Percentiles rank a stretch among this genome's conserved stretches.
These are phyloP conservation scores for Tanytarsus gracilentus DNA, from an alignment of 2,888 invertebrate genomes.

Conservation along the genomic window DNA sequence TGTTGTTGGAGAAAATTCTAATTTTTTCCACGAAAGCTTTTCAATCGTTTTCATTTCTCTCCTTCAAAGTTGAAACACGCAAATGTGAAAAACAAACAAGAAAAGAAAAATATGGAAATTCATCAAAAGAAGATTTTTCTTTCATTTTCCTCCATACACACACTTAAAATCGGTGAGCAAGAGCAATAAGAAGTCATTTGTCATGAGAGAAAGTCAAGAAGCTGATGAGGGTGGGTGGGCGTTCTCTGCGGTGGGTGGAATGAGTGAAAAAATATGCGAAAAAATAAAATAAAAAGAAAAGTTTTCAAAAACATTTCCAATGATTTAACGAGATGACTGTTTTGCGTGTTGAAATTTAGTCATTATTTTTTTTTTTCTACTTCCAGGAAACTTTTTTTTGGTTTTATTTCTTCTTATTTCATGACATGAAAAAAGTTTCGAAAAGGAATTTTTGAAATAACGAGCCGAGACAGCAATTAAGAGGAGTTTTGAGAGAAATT, in stretches of 20 bases:
- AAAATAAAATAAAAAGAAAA: background rate
- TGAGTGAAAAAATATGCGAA: too few species aligned
- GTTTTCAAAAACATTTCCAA: background rate
- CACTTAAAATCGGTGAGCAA: too few species aligned
- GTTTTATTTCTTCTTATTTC: background rate
- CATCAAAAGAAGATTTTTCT: background rate
- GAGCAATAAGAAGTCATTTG: too few species aligned
- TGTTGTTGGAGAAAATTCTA: too few species aligned
- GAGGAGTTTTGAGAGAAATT: constrained; percentile 12
- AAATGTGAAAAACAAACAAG: background rate
- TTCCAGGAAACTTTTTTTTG: background rate
- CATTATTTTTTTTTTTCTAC: constrained; percentile 7
- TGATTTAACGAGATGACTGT: constrained; percentile 1
- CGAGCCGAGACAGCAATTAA: constrained; percentile 10
- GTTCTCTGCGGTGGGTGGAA: too few species aligned
- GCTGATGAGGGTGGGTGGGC: too few species aligned
- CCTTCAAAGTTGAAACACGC: too few species aligned
- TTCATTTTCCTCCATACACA: too few species aligned
- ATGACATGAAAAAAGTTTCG: background rate
- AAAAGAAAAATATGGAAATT: background rate
- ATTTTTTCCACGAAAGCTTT: too few species aligned
- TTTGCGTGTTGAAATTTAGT: constrained; percentile 11
- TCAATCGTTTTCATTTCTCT: too few species aligned
- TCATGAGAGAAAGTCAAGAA: too few species aligned
- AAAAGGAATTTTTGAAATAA: background rate